Base-by-base conservation (phyloP, 2,888 invertebrate species). In the Drosophila parthenogenetica region DNA sequence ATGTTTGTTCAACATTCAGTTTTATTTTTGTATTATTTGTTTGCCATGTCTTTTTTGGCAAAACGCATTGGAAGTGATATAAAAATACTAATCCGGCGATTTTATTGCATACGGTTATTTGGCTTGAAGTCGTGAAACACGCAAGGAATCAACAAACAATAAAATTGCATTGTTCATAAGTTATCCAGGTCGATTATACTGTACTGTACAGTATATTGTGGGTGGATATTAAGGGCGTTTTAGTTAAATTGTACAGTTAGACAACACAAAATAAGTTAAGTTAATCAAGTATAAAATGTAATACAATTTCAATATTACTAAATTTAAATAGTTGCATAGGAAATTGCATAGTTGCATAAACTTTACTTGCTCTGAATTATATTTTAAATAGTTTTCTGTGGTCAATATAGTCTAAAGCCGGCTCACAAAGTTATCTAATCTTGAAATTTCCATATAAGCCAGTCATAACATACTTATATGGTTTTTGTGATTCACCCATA, bases 11-110 rank as follows among this genome's bases (percentile, higher is more conserved):
- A 35, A 35, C 13, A 13, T 35, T 35, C 35, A 42, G n/a, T 55
- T 11, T 50, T 43, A 19, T 57, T 29, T 46, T 48, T 59, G 11
- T 50, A 35, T n/a, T 43, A 16, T 46, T 53, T 59, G 53, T 60
- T 70, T 61, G 51, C 40, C 54, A 37, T 61, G 53, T 29, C 8
- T 58, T 63, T 61, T 14, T 70, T 59, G 50, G 46, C 63, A 29
- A 68, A 73, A 39, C 43, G 16, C 43, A 35, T 45, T 45, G 37
- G 14, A 60, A 37, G 53, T 53, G 32, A 69, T 65, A 37, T 53
- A 58, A 64, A 60, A 57, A 53, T 46, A 65, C 62, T 58, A 54
- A 54, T 69, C 49, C 60, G 40, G 50, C 11, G 42, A 58, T 64
- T 64, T 43, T 35, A 43, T 37, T 39, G 29, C 58, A 74, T 17